These are phyloP conservation scores for Antheraea mylitta DNA, from an alignment of 1,140 invertebrate species.

Conservation along the genomic window DNA sequence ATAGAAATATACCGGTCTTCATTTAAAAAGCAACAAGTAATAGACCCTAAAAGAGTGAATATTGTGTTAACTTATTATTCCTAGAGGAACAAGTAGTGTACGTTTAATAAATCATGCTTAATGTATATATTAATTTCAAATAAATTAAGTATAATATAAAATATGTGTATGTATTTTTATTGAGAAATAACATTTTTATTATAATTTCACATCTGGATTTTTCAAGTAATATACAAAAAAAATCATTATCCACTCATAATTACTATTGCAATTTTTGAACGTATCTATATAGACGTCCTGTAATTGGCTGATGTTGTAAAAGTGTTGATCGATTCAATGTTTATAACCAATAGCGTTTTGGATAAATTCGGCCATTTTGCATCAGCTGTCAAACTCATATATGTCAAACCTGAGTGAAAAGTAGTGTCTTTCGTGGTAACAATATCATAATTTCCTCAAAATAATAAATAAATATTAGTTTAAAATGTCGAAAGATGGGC, in stretches of 20 bases:
- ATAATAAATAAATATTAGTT: slow-evolving; percentile 36
- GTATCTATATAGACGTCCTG: too few relatives aligned
- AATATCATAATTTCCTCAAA: neutral
- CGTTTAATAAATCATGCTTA: neutral
- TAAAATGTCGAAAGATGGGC: slow-evolving; percentile 76
- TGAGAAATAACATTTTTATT: too few relatives aligned
- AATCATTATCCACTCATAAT: too few relatives aligned
- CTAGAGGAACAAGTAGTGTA: neutral
- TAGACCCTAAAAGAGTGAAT: slow-evolving; percentile 1
- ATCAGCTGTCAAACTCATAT: slow-evolving; percentile 26
- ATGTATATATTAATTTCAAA: too few relatives aligned
- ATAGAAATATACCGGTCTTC: slow-evolving; percentile 39
- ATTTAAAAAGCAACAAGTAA: slow-evolving; percentile 14
- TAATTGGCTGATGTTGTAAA: neutral
- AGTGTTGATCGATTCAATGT: neutral
- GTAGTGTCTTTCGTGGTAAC: slow-evolving; percentile 16
- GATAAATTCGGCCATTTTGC: slow-evolving; percentile 14
- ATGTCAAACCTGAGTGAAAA: slow-evolving; percentile 29
- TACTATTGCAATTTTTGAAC: too few relatives aligned
- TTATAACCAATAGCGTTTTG: neutral
- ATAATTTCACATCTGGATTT: too few relatives aligned
- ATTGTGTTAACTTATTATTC: slow-evolving; percentile 7
- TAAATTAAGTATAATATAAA: too few relatives aligned
- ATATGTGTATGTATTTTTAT: too few relatives aligned
- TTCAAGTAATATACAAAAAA: too few relatives aligned